Conservation (phyloP, 2,113 vertebrate genomes). For the Melanocharis versteri region DNA sequence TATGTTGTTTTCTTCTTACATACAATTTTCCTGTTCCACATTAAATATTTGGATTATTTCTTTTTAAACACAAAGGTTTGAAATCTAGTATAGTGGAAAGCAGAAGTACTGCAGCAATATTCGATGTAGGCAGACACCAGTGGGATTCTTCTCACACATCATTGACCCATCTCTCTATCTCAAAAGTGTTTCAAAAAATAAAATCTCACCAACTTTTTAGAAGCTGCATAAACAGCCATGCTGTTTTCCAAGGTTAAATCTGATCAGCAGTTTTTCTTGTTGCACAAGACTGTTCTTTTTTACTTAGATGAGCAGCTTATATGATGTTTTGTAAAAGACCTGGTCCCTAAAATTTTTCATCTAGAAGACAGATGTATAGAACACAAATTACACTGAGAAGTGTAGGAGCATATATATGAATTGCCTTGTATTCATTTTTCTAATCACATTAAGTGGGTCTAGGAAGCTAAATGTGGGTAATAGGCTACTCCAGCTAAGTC, state of each 20-base stretch:
- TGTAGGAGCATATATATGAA: fast-evolving
- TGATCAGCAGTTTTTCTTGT: background rate
- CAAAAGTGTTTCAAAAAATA: background rate
- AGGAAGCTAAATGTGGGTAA: background rate
- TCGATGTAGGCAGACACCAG: background rate
- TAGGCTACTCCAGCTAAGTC: background rate
- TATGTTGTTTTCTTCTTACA: background rate
- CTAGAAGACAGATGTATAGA: background rate
- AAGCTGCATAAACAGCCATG: background rate
- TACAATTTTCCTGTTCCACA: background rate
- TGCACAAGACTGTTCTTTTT: background rate
- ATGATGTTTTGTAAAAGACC: background rate
- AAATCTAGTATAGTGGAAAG: background rate
- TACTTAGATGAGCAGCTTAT: background rate
- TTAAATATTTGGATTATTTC: background rate
- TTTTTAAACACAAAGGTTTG: background rate
- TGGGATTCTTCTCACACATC: background rate
- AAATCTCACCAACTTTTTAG: background rate
- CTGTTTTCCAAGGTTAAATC: background rate
- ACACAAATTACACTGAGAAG: background rate
- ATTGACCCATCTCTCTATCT: background rate
- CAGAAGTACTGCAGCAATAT: background rate
- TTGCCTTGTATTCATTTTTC: background rate
- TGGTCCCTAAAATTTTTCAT: background rate
- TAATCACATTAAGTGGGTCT: background rate